Percentiles rank a stretch among this genome's conserved stretches.
Evolutionary conservation across 2,888 invertebrate species (phyloP).

Genomic region (Ctenicera cuprea): DNA sequence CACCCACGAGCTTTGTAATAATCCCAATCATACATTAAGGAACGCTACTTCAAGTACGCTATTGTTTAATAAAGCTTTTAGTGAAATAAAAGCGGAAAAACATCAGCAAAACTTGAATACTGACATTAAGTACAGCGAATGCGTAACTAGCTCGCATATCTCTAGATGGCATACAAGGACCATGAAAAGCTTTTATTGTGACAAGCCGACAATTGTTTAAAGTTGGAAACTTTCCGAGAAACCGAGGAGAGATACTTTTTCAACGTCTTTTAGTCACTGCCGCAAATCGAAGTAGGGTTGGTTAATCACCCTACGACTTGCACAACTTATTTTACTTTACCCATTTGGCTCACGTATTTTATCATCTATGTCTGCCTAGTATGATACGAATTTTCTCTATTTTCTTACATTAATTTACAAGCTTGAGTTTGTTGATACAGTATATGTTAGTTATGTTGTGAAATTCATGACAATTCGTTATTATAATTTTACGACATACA

Average conservation of each 20-base stretch:
- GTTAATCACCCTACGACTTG: conserved; percentile 8
- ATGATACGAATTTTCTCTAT: background rate
- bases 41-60: too few relatives aligned
- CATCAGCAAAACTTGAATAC: background rate
- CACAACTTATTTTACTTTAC: background rate
- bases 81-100: background rate
- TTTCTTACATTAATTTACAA: conserved; percentile 5
- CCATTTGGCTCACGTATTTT: conserved; percentile 8
- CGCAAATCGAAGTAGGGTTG: conserved; percentile 10
- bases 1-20: too few relatives aligned
- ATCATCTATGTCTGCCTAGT: background rate
- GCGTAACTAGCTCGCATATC: background rate
- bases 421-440: background rate
- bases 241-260: conserved; percentile 20
- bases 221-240: conserved; percentile 20
- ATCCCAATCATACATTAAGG: too few relatives aligned
- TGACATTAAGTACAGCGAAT: background rate
- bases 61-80: conserved; percentile 1
- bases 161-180: conserved; percentile 1
- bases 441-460: too few relatives aligned
- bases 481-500: too few relatives aligned
- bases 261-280: conserved; percentile 16
- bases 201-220: conserved; percentile 24
- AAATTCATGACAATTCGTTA: too few relatives aligned
- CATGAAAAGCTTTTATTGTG: conserved; percentile 18